Evolutionary conservation across 2,888 invertebrate genomes (phyloP).

Genomic region (Hipparchia semele): DNA sequence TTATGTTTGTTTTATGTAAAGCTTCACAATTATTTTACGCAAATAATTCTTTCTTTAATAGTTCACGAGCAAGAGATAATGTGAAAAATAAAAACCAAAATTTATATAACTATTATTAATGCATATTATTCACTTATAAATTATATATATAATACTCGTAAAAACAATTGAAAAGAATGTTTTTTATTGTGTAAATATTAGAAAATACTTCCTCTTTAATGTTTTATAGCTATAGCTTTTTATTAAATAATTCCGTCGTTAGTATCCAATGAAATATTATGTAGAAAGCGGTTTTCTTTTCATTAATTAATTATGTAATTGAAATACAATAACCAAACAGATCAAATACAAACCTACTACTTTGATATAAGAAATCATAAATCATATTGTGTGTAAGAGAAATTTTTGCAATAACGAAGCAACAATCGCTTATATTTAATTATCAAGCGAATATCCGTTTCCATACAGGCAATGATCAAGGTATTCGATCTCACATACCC

Average conservation of each 20-base stretch:
- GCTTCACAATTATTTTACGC: no score
- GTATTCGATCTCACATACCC: conserved; percentile 10
- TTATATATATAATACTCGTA: neutral
- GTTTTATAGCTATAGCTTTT: neutral
- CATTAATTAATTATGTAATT: neutral
- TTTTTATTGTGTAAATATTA: neutral
- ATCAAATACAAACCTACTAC: neutral
- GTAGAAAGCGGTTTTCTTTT: conserved; percentile 8
- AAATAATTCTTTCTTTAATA: no score
- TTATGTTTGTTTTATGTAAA: no score
- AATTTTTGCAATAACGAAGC: conserved; percentile 6
- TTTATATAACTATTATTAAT: no score
- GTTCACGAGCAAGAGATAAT: no score
- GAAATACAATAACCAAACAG: conserved; percentile 9
- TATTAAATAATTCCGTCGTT: neutral
- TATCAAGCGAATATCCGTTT: conserved; percentile 17
- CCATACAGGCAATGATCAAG: conserved; percentile 18
- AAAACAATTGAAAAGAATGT: neutral
- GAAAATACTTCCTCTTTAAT: neutral
- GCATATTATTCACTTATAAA: no score
- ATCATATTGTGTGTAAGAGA: conserved; percentile 7
- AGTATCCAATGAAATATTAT: neutral
- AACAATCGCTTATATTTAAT: conserved; percentile 11
- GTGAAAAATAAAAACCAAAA: no score
- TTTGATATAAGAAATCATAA: neutral